These are phyloP conservation scores for Morpho achilles DNA, from an alignment of 2,888 invertebrate genomes.

Conservation along the genomic window DNA sequence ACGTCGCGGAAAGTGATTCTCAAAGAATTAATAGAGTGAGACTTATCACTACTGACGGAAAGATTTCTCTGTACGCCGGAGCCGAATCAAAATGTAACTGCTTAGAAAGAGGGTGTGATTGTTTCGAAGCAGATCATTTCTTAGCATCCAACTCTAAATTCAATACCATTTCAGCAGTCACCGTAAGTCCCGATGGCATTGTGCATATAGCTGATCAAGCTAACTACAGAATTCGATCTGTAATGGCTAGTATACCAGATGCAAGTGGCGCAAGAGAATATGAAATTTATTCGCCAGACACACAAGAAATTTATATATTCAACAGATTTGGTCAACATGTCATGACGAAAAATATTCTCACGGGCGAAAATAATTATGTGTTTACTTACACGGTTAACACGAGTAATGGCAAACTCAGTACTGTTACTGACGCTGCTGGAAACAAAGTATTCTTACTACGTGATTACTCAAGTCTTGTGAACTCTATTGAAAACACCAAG, in stretches of 20 bases:
- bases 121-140: conserved; percentile 94
- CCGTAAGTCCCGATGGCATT: conserved; percentile 95
- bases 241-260: conserved; percentile 93
- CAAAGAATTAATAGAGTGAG: conserved; percentile 95
- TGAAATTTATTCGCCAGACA: conserved; percentile 96
- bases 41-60: conserved; percentile 95
- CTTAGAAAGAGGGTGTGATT: conserved; percentile 93
- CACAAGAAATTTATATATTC: conserved; percentile 96
- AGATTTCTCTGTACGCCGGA: conserved; percentile 95
- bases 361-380: conserved; percentile 94
- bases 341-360: conserved; percentile 95
- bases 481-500: conserved; percentile 96
- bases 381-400: conserved; percentile 98
- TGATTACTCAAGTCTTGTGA: conserved; percentile 92
- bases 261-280: conserved; percentile 91
- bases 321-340: conserved; percentile 97
- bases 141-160: conserved; percentile 96
- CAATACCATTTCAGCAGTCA: conserved; percentile 94
- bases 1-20: conserved; percentile 97
- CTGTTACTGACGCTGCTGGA: conserved; percentile 95
- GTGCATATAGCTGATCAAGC: conserved; percentile 98
- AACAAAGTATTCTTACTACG: conserved; percentile 91
- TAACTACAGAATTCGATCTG: conserved; percentile 91
- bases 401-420: conserved; percentile 95
- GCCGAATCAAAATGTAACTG: conserved; percentile 97